These are phyloP conservation scores for Anthoscopus minutus DNA, from an alignment of 2,113 vertebrate species.

Conservation along the genomic window DNA sequence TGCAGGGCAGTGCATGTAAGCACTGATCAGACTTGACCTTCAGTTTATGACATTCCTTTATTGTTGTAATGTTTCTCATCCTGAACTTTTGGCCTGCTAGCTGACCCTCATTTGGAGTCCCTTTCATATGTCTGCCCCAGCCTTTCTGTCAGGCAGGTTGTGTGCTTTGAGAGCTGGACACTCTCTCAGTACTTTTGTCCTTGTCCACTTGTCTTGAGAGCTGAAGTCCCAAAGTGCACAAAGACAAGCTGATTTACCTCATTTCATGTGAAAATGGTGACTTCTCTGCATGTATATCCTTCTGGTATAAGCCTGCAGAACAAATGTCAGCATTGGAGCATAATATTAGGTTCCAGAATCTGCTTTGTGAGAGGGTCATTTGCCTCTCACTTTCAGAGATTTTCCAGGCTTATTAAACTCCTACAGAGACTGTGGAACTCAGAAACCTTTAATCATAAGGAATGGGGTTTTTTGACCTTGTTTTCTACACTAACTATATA, in stretches of 20 bases:
- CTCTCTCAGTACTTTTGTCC: background rate
- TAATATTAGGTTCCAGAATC: background rate
- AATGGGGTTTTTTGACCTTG: background rate
- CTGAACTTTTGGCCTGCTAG: background rate
- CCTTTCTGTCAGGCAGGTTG: background rate
- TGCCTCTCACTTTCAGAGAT: background rate
- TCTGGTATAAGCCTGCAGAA: background rate
- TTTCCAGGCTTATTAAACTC: background rate
- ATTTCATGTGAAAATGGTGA: background rate
- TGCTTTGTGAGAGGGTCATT: background rate
- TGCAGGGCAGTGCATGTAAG: background rate
- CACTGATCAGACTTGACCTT: background rate
- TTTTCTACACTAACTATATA: background rate
- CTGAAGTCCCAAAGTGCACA: background rate
- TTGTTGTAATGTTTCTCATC: background rate
- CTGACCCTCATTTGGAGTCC: background rate
- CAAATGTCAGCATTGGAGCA: background rate
- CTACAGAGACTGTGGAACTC: background rate
- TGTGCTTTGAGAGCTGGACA: background rate
- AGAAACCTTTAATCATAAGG: background rate
- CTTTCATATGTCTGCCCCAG: background rate
- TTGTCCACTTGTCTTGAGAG: background rate
- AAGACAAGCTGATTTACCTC: background rate
- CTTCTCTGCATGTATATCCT: background rate
- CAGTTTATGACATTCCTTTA: background rate